These are phyloP conservation scores for Chrysaora quinquecirrha DNA, from an alignment of 30 jellyfish, hydroid and myxozoan species.

Conservation along the genomic window DNA sequence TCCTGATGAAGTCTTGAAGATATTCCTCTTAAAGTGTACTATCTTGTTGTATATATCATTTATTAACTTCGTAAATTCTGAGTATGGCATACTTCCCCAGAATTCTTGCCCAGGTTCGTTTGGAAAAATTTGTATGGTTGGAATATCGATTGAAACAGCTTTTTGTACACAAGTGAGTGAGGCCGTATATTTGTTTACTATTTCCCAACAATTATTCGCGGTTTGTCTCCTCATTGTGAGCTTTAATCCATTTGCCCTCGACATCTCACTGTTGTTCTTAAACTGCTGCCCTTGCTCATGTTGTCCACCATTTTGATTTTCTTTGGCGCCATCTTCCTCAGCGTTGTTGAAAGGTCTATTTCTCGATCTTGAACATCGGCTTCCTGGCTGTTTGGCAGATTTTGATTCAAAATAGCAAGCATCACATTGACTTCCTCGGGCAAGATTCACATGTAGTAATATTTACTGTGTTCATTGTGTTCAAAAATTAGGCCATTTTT, in stretches of 20 bases:
- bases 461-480: neutral
- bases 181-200: neutral
- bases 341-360: neutral
- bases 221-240: neutral
- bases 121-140: neutral
- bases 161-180: neutral
- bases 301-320: neutral
- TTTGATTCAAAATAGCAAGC: neutral
- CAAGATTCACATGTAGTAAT: neutral
- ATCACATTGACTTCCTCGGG: neutral
- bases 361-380: neutral
- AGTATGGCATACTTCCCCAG: constrained; percentile 1
- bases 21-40: neutral
- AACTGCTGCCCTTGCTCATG: neutral
- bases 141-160: neutral
- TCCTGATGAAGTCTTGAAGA: neutral
- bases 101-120: neutral
- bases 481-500: neutral
- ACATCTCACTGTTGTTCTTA: neutral
- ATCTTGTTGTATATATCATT: neutral
- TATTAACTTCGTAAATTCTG: neutral
- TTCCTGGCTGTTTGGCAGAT: constrained; percentile 1
- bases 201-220: neutral
- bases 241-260: neutral
- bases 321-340: constrained; percentile 2